Percentiles rank a stretch among this genome's conserved stretches.
Evolutionary conservation across 2,888 invertebrate species (phyloP).

Genomic region (Villa cingulata): DNA sequence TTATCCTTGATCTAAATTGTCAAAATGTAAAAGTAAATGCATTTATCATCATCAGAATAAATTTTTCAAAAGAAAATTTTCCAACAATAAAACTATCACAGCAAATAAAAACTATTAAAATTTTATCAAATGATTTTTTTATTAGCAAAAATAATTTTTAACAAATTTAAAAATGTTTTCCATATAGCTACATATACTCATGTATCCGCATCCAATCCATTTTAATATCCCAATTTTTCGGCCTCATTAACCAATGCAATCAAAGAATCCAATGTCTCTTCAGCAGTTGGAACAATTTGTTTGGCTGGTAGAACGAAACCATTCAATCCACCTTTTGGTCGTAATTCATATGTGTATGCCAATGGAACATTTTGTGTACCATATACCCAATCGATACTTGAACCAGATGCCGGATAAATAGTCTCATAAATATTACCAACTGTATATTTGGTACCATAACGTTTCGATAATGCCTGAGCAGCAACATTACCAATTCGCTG

Average conservation of each 20-base stretch:
- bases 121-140: no score
- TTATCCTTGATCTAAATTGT: no score
- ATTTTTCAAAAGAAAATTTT: no score
- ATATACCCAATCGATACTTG: constrained; percentile 52
- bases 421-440: constrained; percentile 37
- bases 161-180: no score
- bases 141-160: no score
- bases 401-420: constrained; percentile 42
- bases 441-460: constrained; percentile 34
- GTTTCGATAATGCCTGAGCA: constrained; percentile 23
- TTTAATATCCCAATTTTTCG: constrained; percentile 1
- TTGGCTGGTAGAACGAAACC: constrained; percentile 53
- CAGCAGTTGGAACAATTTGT: constrained; percentile 50
- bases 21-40: no score
- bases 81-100: no score
- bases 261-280: constrained; percentile 45
- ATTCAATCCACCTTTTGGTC: constrained; percentile 22
- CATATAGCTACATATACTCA: no score
- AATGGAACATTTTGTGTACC: constrained; percentile 41
- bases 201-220: no score
- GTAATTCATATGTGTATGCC: constrained; percentile 49
- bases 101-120: no score
- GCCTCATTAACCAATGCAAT: constrained; percentile 32
- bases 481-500: constrained; percentile 26
- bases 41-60: no score